Evolutionary conservation across 2,113 vertebrate genomes (phyloP), one percentile per base, ranked within the genome.

Genomic region (Tupaia tana): DNA sequence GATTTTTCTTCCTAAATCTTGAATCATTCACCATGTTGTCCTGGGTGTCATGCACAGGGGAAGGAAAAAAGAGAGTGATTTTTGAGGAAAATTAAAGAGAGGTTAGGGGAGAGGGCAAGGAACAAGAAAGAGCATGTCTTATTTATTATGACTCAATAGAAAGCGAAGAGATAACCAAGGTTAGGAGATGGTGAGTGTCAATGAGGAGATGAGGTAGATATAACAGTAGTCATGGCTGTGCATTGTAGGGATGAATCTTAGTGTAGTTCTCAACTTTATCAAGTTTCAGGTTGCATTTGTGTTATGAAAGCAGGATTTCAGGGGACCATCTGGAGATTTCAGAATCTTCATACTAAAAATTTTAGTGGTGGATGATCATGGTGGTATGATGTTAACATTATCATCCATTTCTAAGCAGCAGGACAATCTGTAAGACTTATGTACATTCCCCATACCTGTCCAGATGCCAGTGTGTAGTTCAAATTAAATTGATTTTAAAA

Each of bases 61-160:
- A 61, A 74, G 67, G 14, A 13, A 8, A 16, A 74, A 22, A 75
- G 25, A 70, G 63, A n/a, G 6, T 43, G 15, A 4, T 10, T 63
- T 63, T 61, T n/a, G 58, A 67, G 14, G 4, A 88, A 11, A 56
- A 5, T 2, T 1, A 58, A 31, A 27, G 6, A 15, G 4, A 18
- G 9, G 24, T 34, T 4, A 6, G 4, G 22, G 10, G 13, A 77
- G 9, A 2, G 16, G 1, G n/a, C 14, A 10, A 31, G 3, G 15
- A 63, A 29, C 0, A 24, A 2, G 84, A 18, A 27, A 19, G n/a
- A 6, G 20, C 24, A 4, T 1, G 0, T 54, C 14, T 24, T 54
- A 22, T 9, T 22, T 54, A 66, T 11, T 31, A 7, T 78, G 43
- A 15, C 13, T 70, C 6, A 73, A 82, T 14, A 18, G 43, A 6